Evolutionary conservation across 1,140 invertebrate genomes (phyloP), one percentile per base, ranked within the genome.

Genomic region (Argopecten irradians): DNA sequence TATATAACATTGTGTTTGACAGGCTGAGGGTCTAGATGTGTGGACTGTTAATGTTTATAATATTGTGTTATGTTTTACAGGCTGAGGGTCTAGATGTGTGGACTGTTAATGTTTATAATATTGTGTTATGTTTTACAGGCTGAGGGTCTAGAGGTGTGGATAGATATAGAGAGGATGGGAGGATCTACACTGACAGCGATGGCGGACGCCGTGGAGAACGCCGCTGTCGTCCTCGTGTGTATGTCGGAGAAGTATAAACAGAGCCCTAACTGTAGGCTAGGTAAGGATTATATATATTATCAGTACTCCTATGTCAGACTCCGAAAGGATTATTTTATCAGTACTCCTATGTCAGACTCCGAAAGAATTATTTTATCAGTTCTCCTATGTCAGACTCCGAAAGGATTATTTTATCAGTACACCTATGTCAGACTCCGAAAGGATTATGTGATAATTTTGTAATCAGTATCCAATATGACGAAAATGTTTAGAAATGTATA

Each of bases 241-340:
- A 94, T 95, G 93, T 94, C 94, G 14, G 93, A 95, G 86, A 93
- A 93, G 88, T 95, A 95, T 87, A 95, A 95, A 89, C 89, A 94
- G 84, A 95, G 94, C 89, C 92, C 94, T 34, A 94, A 94, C 90
- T 95, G 95, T 91, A 84, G 94, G 39, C 92, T 93, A 89, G 94
- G 94, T 95, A 71, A 90, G 90, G 34, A 14, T 19, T 14, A 46
- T 5, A 39, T 13, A 39, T 39, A 39, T 13, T 8, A 39, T 39
- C 5, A 8, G 36, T 39, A n/a, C n/a, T n/a, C n/a, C n/a, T n/a
- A n/a, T n/a, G n/a, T n/a, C n/a, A n/a, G n/a, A n/a, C n/a, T n/a
- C n/a, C n/a, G n/a, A n/a, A n/a, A n/a, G n/a, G n/a, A n/a, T n/a
- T n/a, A n/a, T n/a, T n/a, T n/a, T n/a, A n/a, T n/a, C n/a, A n/a